Conservation (phyloP, 2,888 invertebrate genomes). For the Eupithecia inturbata region DNA sequence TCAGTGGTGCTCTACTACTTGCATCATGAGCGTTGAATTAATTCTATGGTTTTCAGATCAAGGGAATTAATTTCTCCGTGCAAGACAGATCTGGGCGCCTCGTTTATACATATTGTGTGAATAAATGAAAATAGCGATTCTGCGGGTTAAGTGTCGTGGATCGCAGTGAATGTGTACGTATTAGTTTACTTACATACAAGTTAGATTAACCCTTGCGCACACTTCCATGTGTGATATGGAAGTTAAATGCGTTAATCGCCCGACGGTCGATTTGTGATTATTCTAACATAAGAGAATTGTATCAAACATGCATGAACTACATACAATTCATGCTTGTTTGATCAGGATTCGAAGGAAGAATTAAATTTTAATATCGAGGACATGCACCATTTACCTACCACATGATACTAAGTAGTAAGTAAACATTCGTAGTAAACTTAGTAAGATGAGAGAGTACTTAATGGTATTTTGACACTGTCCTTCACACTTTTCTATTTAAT, state of each 20-base stretch:
- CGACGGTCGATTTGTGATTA: conserved; percentile 36
- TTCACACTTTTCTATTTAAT: neutral
- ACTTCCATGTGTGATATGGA: conserved; percentile 42
- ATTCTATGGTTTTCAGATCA: neutral
- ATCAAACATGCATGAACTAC: too few species aligned
- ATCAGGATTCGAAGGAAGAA: conserved; percentile 20
- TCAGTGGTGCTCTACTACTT: too few species aligned
- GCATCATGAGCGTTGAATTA: too few species aligned
- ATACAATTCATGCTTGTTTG: conserved; percentile 27
- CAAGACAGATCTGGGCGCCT: too few species aligned
- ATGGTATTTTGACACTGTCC: neutral
- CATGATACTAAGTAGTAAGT: too few species aligned
- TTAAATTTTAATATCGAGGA: conserved; percentile 13
- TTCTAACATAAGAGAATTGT: conserved; percentile 33
- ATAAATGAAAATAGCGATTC: neutral
- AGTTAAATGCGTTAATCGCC: conserved; percentile 43
- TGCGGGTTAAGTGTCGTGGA: neutral
- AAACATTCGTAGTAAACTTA: too few species aligned
- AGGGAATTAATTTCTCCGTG: too few species aligned
- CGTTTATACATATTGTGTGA: too few species aligned
- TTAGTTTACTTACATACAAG: conserved; percentile 9
- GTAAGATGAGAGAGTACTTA: neutral
- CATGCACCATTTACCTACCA: neutral
- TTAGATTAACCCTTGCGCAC: conserved; percentile 27
- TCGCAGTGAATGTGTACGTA: neutral